These are phyloP conservation scores for Semotilus atromaculatus DNA, from an alignment of 2,797 vertebrate species.

Conservation along the genomic window DNA sequence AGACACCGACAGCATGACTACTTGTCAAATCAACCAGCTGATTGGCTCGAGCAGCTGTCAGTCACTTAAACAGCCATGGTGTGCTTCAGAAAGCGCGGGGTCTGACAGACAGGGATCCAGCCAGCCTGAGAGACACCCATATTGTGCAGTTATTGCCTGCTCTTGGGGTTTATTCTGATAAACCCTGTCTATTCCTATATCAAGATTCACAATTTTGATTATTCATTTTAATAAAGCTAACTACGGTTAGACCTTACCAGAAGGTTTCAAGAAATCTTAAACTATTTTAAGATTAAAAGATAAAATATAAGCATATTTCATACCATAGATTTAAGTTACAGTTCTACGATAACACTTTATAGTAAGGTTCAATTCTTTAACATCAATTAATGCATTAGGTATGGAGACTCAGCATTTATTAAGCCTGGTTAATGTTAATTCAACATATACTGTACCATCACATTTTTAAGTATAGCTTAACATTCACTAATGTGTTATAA, in stretches of 20 bases:
- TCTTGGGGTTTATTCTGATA: slow-evolving; percentile 31
- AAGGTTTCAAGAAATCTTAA: slow-evolving; percentile 65
- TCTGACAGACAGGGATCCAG: slow-evolving; percentile 50
- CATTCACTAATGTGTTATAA: neutral
- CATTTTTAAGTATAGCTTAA: neutral
- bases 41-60: slow-evolving; percentile 51
- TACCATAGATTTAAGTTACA: slow-evolving; percentile 70
- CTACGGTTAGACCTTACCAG: slow-evolving; percentile 70
- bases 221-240: slow-evolving; percentile 57
- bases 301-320: slow-evolving; percentile 61
- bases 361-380: neutral
- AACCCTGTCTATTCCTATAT: slow-evolving; percentile 58
- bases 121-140: slow-evolving; percentile 58
- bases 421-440: neutral
- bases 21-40: slow-evolving; percentile 62
- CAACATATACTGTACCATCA: neutral
- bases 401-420: neutral
- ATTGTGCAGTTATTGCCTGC: slow-evolving; percentile 24
- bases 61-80: slow-evolving; percentile 40
- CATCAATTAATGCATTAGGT: neutral
- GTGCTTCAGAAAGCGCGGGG: slow-evolving; percentile 15
- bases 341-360: neutral
- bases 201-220: slow-evolving; percentile 58
- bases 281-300: slow-evolving; percentile 53
- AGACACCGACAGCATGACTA: slow-evolving; percentile 47